Conservation (phyloP, 2,113 vertebrate species). For the Trogon melanurus region DNA sequence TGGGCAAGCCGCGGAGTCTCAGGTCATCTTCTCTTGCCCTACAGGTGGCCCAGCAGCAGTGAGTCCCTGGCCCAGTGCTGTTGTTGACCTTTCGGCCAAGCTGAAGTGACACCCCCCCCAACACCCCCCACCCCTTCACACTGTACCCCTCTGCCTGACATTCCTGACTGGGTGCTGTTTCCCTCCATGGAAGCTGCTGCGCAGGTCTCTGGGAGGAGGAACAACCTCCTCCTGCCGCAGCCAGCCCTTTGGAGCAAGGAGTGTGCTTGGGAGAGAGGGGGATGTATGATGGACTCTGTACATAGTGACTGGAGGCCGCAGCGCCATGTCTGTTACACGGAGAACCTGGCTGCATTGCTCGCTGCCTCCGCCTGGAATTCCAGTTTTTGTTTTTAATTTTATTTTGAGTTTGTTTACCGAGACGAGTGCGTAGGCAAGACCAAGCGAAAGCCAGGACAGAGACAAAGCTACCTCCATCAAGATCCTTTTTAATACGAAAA, state of each 20-base stretch:
- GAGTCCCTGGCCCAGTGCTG: conserved; percentile 55
- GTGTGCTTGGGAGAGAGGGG: conserved; percentile 67
- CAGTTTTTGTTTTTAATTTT: conserved; percentile 76
- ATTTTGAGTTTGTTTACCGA: conserved; percentile 80
- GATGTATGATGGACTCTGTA: conserved; percentile 67
- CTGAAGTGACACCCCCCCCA: conserved; percentile 66
- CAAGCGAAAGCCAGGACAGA: conserved; percentile 81
- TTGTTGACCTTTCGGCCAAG: conserved; percentile 49
- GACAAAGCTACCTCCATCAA: conserved; percentile 87
- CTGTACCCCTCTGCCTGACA: conserved; percentile 70
- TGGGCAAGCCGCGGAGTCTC: neutral
- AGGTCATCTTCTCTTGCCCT: neutral
- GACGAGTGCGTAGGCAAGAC: conserved; percentile 70
- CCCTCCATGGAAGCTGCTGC: conserved; percentile 65
- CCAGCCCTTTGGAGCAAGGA: conserved; percentile 72
- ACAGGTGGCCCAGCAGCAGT: conserved; percentile 84
- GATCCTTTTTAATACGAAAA: conserved; percentile 86
- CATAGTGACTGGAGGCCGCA: conserved; percentile 75
- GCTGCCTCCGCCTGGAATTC: conserved; percentile 73
- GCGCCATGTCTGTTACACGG: conserved; percentile 78
- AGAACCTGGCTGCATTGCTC: conserved; percentile 72
- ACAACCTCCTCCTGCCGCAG: conserved; percentile 51
- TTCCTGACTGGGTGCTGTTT: conserved; percentile 68
- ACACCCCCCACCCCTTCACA: conserved; percentile 20
- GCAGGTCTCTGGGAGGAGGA: conserved; percentile 50